Evolutionary conservation across 2,888 invertebrate genomes (phyloP), one percentile per base, ranked within the genome.

Genomic region (Mellilla xanthometata): DNA sequence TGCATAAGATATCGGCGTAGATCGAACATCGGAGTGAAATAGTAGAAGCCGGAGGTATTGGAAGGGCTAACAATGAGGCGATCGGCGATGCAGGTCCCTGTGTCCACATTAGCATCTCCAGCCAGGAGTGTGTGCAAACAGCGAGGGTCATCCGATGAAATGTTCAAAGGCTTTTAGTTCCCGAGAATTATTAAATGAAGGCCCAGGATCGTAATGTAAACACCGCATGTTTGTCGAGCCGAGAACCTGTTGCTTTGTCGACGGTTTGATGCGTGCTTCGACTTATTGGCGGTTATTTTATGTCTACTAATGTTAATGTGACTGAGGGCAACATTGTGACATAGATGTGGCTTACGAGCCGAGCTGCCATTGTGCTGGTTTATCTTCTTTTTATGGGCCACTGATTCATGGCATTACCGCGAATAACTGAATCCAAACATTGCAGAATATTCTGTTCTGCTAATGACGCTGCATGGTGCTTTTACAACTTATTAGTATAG

Each of bases 121-220:
- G 72, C 70, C 79, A 84, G 83, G 82, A 86, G 88, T 87, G 79
- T 84, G 82, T 85, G 88, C 88, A 89, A 88, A 89, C 89, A 89
- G 62, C 73, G 78, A 84, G 88, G 88, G 88, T 88, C 89, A 89
- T 86, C 88, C 86, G 87, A 89, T 89, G 88, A 88, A 87, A 89
- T 89, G 88, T 89, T 88, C 88, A 87, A 89, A 89, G 88, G 85
- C 89, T 89, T 89, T 89, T 89, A 89, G 88, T 88, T 89, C 89
- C 89, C 87, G 88, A 88, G 88, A 87, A 89, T 88, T 88, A 89
- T 89, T 89, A 86, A 89, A 88, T 87, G 87, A 86, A 85, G 81
- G 79, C 79, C 81, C 88, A 88, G 89, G 89, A 88, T 87, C 81
- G 81, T 86, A 87, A 85, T 88, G 85, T 79, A 89, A 88, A 89